Evolutionary conservation across 1,140 invertebrate species (phyloP).

Genomic region (Agraylea sexmaculata): DNA sequence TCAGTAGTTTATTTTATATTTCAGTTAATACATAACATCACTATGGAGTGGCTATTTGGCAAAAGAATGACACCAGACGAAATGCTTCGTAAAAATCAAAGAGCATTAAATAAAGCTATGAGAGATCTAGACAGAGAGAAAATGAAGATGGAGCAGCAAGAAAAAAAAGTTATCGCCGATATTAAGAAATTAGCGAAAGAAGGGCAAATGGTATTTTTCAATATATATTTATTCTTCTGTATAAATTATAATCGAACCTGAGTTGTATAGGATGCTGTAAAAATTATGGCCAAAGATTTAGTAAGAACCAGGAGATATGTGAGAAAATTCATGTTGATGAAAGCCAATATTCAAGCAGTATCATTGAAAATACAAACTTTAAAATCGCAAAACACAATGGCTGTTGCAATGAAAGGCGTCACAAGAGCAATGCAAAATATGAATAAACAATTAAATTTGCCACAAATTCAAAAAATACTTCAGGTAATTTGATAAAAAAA

Average conservation of each 20-base stretch:
- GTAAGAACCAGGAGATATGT: constrained; percentile 91
- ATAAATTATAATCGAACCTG: background rate
- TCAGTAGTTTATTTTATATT: constrained; percentile 1
- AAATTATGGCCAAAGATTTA: constrained; percentile 99
- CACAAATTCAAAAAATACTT: constrained; percentile 98
- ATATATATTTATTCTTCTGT: constrained; percentile 4
- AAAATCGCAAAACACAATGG: constrained; percentile 98
- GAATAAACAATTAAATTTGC: constrained; percentile 96
- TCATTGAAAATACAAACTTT: constrained; percentile 97
- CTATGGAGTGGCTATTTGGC: constrained; percentile 96
- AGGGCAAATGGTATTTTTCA: constrained; percentile 85
- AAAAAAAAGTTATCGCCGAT: constrained; percentile 96
- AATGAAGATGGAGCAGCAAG: constrained; percentile 94
- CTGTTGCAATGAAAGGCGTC: constrained; percentile 98
- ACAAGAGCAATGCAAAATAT: constrained; percentile 97
- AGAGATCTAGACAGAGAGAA: constrained; percentile 91
- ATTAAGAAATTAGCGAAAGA: constrained; percentile 99
- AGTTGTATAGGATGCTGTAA: constrained; percentile 88
- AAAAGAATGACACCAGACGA: constrained; percentile 93
- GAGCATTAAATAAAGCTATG: constrained; percentile 98
- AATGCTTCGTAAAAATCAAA: constrained; percentile 95
- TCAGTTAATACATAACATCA: constrained; percentile 18
- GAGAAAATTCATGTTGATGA: constrained; percentile 99
- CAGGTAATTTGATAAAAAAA: constrained; percentile 63
- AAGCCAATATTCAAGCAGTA: constrained; percentile 98